phyloP scores from a whole-genome alignment of 2,797 vertebrate species.

The Pipistrellus nathusii region DNA sequence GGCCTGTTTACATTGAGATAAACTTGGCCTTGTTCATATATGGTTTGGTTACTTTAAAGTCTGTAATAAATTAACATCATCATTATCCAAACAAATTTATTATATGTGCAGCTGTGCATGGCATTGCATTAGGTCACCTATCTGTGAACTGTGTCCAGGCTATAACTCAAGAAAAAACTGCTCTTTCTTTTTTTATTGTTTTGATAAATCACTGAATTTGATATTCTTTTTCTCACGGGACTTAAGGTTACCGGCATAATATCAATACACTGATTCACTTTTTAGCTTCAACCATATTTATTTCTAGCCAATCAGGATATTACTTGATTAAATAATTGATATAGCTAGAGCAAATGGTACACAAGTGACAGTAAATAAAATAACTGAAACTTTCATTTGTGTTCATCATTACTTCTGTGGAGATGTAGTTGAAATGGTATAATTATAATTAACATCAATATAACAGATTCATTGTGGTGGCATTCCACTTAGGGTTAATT shows the following conservation, averaged over 20 bases:
- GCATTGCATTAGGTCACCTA: not conserved
- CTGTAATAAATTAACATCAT: not conserved
- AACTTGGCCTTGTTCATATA: not conserved
- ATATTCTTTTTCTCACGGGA: not conserved
- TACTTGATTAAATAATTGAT: not conserved
- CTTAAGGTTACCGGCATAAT: not conserved
- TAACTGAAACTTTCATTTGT: not conserved
- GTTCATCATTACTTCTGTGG: not conserved
- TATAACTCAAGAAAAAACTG: not conserved
- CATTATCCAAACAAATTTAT: constrained; percentile 38
- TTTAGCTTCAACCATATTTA: constrained; percentile 29
- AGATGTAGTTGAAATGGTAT: not conserved
- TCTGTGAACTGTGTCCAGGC: not conserved
- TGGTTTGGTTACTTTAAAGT: not conserved
- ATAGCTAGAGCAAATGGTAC: not conserved
- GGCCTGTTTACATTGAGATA: not conserved
- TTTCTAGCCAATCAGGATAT: not conserved
- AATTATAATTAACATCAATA: not conserved
- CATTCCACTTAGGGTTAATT: not conserved
- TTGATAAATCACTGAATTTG: not conserved
- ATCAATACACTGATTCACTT: not conserved
- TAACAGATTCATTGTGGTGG: not conserved
- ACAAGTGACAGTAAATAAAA: not conserved
- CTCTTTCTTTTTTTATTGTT: not conserved
- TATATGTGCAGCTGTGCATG: not conserved